Base-by-base conservation (phyloP, 2,888 invertebrate genomes). In the Hanleya hanleyi region DNA sequence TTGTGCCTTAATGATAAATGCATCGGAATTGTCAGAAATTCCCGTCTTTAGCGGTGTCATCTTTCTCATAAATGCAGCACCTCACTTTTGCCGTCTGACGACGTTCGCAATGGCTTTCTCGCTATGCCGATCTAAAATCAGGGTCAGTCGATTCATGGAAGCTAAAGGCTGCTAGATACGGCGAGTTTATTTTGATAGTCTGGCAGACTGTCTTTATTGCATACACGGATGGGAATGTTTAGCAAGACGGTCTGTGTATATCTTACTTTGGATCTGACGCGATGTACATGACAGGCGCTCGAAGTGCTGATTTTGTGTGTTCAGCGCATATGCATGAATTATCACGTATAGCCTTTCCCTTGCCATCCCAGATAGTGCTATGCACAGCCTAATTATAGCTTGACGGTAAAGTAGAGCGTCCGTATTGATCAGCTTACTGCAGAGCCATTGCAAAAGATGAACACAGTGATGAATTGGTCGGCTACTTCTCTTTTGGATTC, bases 341-440 rank as follows among this genome's bases (percentile, higher is more conserved):
- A 57, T 57, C 57, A 32, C 26, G 26, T 57, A 22, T 26, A 57
- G 57, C 57, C 12, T 9, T 29, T 57, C 26, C 12, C 57, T 26
- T 29, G 57, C 29, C 57, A 29, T 22, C 57, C 57, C 57, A 57
- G 57, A 57, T 57, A 57, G 29, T 57, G 29, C 57, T 22, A 32
- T 32, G 22, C 57, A 57, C 29, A 57, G 22, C 57, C 57, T 57
- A 57, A 57, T 57, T 57, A 57, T 57, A 32, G 57, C n/a, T 57
- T 57, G 57, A 57, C 57, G 22, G 57, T 57, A 32, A 57, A 57
- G 57, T 57, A 57, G 57, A 57, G 57, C 57, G 57, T 57, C 57
- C 26, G 57, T 57, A 57, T 57, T 57, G 57, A 57, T 57, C 57
- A 32, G 32, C 26, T 57, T 57, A 57, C 57, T 57, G 57, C 29